Base-by-base conservation (phyloP, 2,113 vertebrate genomes). In the Carollia perspicillata region DNA sequence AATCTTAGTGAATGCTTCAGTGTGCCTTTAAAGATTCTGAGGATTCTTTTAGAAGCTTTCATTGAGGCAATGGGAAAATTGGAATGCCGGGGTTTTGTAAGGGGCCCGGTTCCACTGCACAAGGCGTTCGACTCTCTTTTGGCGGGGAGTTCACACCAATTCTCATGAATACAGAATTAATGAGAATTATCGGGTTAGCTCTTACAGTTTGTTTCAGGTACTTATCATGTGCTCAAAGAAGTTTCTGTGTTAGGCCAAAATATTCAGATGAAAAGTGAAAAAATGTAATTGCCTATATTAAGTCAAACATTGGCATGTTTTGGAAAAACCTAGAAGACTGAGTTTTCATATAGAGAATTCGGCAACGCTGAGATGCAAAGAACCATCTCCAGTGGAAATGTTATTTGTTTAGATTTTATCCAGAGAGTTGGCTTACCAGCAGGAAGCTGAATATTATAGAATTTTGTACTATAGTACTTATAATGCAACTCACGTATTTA, bases 301-400 rank as follows among this genome's bases (percentile, higher is more conserved):
- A 81, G 9, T 77, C 3, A 33, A 84, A 22, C 77, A 65, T 13
- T 55, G 26, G 28, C 74, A 88, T 53, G 1, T 40, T 90, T 69
- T 69, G 47, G 23, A 77, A 90, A 90, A 55, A 78, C 1, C 28
- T 86, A 35, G 35, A 85, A 81, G 33, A 74, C 53, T 83, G 60
- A 63, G 18, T 84, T 95, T 92, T 90, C 6, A 35, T 28, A 28
- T n/a, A 58, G n/a, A 81, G 37, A 94, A 89, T 93, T 68, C 88
- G 58, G 79, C 16, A 93, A 63, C 37, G 85, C 35, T 75, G 75
- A 55, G 13, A 74, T 55, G 55, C 35, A 78, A 78, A 74, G 33
- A 77, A 63, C 2, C 85, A 40, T 65, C 3, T 68, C 7, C 84
- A 40, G 37, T 49, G 33, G 20, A 60, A 87, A 71, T 23, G 49